Percentiles rank a stretch among this genome's conserved stretches.
Conservation (phyloP, 1,140 invertebrate species). For the Bactericera cockerelli region DNA sequence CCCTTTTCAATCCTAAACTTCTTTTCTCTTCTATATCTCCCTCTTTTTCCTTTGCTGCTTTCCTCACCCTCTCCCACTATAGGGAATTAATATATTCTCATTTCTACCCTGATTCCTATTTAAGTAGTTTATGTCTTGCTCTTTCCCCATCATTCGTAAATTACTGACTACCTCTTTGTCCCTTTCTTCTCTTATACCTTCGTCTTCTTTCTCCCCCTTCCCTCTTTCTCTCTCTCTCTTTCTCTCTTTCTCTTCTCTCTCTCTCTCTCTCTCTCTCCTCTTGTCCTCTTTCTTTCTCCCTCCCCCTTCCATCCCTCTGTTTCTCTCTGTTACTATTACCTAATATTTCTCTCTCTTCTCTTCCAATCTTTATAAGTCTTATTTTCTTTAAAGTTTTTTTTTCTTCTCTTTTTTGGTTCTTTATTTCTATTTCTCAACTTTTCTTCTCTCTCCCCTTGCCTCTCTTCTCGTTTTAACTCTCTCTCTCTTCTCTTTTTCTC, state of each 20-base stretch:
- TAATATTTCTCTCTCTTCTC: background rate
- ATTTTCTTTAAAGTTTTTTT: no score
- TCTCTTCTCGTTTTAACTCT: background rate
- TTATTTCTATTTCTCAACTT: background rate
- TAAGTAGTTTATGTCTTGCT: background rate
- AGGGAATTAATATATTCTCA: no score
- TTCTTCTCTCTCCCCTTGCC: background rate
- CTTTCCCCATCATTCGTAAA: conserved; percentile 1
- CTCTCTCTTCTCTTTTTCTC: conserved; percentile 3
- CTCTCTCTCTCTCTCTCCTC: background rate
- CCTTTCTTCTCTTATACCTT: background rate
- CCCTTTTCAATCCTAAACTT: no score
- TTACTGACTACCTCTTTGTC: no score
- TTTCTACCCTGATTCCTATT: no score
- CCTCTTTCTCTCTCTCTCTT: background rate
- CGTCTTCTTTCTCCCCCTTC: background rate
- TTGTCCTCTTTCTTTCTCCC: background rate
- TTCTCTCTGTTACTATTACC: background rate
- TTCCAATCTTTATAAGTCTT: background rate
- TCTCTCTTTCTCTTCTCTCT: background rate
- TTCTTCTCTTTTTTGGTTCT: no score
- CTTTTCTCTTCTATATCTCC: no score
- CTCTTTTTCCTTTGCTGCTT: no score
- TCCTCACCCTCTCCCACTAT: no score
- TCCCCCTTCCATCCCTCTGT: background rate